Evolutionary conservation across 2,797 vertebrate genomes (phyloP), one percentile per base, ranked within the genome.

Genomic region (Phoxinus dragarum): DNA sequence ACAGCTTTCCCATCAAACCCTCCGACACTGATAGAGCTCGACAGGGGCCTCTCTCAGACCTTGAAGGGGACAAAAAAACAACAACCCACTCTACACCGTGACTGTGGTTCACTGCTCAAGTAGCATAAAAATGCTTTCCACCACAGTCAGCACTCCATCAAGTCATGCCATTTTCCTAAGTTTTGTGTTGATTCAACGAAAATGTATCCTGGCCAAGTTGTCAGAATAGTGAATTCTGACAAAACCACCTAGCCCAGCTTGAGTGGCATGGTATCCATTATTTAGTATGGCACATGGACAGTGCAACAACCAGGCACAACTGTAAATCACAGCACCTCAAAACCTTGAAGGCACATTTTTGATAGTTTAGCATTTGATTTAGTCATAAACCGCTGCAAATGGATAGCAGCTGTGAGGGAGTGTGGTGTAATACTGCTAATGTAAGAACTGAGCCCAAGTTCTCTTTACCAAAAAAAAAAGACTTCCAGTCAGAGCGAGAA

Each of bases 381-480:
- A 49, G 2, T 72, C 86, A 87, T 89, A 90, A 84, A 79, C 68
- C 11, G 9, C 79, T 80, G 84, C 59, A 69, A 86, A 52, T 84
- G 86, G 69, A 84, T 71, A 85, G 67, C 88, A 90, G 21, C 83
- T 87, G 85, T 64, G 78, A 81, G 9, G 0, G 52, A 80, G 59
- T 36, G 73, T 61, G 31, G 74, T 76, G 83, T 52, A 79, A 49
- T 74, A 73, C 79, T 85, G 84, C 54, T 86, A 82, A 91, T 86
- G 83, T 71, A 81, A 77, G 59, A 87, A 79, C 54, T n/a, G 12
- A 75, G 66, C 12, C 76, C 47, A 56, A 17, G 40, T 64, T 56
- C 71, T 66, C 76, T 86, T 86, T 80, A 52, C 84, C 40, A 47
- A 73, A 72, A 21, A 73, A 72, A 21, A 12, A 56, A 90, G 74